Evolutionary conservation across 2,113 vertebrate species (phyloP), one percentile per base, ranked within the genome.

Genomic region (Micronycteris hirsuta): DNA sequence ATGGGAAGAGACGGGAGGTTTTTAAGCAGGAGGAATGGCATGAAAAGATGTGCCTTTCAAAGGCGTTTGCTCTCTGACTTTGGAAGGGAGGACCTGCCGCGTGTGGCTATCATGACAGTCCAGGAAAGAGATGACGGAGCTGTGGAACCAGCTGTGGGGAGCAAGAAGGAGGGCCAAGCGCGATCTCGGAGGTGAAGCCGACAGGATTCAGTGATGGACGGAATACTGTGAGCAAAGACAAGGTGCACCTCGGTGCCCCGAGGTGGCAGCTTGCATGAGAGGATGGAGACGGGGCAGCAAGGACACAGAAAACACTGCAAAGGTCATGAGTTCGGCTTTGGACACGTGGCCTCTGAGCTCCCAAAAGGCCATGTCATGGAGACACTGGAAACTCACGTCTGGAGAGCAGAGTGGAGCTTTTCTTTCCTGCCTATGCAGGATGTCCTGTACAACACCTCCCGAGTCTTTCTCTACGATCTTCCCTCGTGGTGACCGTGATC

Each of bases 161-260:
- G 6, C 1, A 7, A 17, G 5, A 10, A 5, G 3, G 6, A 4
- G 28, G 13, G n/a, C 1, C 38, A 2, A 52, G 31, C 0, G 1
- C 3, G 2, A 0, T 0, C 5, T 1, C 5, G 20, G 77, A 33
- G 20, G 22, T 5, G 11, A 24, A 2, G 22, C 7, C 0, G 43
- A 26, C 15, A 9, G 74, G 45, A 15, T 8, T 1, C 26, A 81
- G 33, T 9, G 83, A 56, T 13, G 31, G 56, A 8, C 9, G 2
- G 91, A 82, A 78, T 0, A 2, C n/a, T 56, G 8, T 3, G 84
- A 12, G 96, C 49, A 14, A 36, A 77, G 74, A 0, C 74, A 54
- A 7, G 36, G 61, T 45, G 91, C 85, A 85, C 24, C 70, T 47
- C 3, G 56, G 12, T 1, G 13, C 49, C n/a, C 90, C 38, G 7